phyloP scores from a whole-genome alignment of 2,113 vertebrate species.

The Caretta caretta region DNA sequence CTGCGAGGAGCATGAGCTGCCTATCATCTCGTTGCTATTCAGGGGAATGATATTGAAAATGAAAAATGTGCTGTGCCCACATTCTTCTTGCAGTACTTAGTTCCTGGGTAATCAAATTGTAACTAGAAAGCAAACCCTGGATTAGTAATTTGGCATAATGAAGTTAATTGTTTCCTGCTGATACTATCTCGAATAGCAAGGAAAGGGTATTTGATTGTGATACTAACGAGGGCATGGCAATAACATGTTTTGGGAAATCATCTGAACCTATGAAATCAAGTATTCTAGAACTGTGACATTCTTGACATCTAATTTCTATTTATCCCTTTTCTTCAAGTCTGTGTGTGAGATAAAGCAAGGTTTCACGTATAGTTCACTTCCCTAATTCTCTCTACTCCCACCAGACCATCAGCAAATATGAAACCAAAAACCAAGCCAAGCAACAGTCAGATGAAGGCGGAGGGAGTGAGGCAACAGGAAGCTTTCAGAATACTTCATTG shows the following conservation, averaged over 20 bases:
- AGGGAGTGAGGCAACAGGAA: not conserved
- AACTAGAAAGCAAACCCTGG: not conserved
- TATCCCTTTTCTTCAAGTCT: not conserved
- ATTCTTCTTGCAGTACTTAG: not conserved
- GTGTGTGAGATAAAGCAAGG: rapidly evolving
- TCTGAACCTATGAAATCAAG: not conserved
- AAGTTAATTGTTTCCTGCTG: not conserved
- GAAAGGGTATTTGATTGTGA: not conserved
- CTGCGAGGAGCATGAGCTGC: constrained; percentile 32
- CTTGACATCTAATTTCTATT: not conserved
- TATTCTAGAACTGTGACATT: not conserved
- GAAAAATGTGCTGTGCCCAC: not conserved
- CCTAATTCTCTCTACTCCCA: not conserved
- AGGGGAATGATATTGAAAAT: not conserved
- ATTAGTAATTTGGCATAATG: not conserved
- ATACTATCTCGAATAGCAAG: not conserved
- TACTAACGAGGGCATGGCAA: not conserved
- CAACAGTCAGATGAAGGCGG: not conserved
- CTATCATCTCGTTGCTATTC: not conserved
- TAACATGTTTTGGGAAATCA: not conserved
- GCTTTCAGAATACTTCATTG: not conserved
- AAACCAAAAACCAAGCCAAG: not conserved
- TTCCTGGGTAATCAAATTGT: not conserved
- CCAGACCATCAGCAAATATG: not conserved
- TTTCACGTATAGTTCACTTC: not conserved